Conservation (phyloP, 2,888 invertebrate genomes). For the Tolmerus cingulatus region DNA sequence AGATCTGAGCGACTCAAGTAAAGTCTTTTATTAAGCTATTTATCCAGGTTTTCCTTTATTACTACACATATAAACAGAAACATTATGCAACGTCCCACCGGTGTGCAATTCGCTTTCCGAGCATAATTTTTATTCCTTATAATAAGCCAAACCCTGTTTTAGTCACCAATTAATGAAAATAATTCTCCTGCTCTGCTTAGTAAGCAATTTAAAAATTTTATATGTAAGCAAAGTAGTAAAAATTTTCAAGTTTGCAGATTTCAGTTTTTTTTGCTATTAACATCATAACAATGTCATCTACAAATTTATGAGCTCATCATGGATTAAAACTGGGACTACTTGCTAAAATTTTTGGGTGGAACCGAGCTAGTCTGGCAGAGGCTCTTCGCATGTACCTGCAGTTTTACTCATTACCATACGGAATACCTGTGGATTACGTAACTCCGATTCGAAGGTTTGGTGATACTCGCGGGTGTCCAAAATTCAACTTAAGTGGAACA, state of each 20-base stretch:
- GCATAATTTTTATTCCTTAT: too few relatives aligned
- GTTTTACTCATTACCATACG: not conserved
- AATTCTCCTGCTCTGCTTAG: too few relatives aligned
- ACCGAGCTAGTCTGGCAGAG: not conserved
- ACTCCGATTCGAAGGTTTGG: not conserved
- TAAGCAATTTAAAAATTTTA: too few relatives aligned
- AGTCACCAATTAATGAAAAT: too few relatives aligned
- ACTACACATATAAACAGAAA: not conserved
- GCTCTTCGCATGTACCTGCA: not conserved
- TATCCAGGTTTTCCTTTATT: not conserved
- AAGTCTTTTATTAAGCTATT: not conserved
- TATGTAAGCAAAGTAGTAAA: not conserved
- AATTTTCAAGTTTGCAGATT: not conserved
- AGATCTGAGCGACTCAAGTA: not conserved
- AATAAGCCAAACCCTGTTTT: too few relatives aligned
- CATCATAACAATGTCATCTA: not conserved
- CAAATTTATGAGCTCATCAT: not conserved
- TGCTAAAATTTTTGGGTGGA: not conserved
- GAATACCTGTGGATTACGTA: not conserved
- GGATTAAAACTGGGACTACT: not conserved
- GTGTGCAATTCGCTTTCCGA: not conserved
- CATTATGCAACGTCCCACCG: not conserved
- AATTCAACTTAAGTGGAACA: not conserved
- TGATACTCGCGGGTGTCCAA: not conserved
- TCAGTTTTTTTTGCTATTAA: not conserved